A percentile compares a stretch with the other conserved stretches of the same genome.
Evolutionary conservation across 2,113 vertebrate genomes (phyloP).

Genomic region (Solenodon paradoxus): DNA sequence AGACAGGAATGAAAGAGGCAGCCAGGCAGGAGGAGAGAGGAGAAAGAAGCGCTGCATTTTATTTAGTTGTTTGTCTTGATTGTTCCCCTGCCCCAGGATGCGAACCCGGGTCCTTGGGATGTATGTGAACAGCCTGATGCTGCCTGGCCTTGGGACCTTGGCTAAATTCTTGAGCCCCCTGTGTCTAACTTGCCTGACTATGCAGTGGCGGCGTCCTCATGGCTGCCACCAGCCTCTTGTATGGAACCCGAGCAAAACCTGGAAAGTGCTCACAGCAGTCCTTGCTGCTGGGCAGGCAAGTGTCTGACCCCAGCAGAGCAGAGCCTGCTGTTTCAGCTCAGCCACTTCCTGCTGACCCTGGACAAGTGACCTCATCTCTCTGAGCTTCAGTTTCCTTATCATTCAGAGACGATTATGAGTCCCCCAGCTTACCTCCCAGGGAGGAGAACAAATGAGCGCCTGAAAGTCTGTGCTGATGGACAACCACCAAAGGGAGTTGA

Average conservation of each 20-base stretch:
- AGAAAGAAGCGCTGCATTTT: too few species aligned
- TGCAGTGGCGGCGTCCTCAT: too few species aligned
- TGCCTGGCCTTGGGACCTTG: not conserved
- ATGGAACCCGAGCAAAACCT: not conserved
- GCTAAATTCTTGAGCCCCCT: not conserved
- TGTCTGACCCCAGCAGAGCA: too few species aligned
- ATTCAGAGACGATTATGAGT: not conserved
- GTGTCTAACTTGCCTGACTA: too few species aligned
- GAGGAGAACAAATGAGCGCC: not conserved
- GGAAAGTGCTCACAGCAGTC: not conserved
- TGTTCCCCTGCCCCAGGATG: too few species aligned
- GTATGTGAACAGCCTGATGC: not conserved
- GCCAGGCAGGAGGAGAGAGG: too few species aligned
- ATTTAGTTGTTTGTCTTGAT: too few species aligned
- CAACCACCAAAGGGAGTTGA: too few species aligned
- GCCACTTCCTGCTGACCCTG: not conserved
- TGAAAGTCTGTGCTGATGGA: rapidly evolving
- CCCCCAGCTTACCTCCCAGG: not conserved
- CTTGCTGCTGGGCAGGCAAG: rapidly evolving
- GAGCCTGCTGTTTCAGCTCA: not conserved
- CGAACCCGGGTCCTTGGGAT: too few species aligned
- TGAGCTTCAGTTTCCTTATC: not conserved
- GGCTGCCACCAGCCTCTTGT: too few species aligned
- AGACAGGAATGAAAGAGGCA: too few species aligned
- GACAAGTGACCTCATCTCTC: not conserved